Evolutionary conservation across 2,113 vertebrate genomes (phyloP), one percentile per base, ranked within the genome.

Genomic region (Austrofundulus limnaeus): DNA sequence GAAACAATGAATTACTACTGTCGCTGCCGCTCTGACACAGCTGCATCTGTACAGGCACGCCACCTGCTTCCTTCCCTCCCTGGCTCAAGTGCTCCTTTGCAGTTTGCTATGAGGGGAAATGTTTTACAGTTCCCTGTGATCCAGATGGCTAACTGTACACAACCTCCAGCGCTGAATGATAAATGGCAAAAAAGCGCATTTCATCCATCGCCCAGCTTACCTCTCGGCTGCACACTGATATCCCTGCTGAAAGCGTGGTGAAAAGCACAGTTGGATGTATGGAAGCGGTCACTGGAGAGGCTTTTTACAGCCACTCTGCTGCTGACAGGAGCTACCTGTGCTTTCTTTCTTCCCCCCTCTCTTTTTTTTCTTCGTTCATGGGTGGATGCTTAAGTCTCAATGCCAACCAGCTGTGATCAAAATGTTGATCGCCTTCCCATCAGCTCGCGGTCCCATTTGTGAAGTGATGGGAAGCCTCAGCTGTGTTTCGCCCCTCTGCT

Each of bases 91-190:
- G 72, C 77, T 78, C 69, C 79, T 84, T 34, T 75, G 72, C 87
- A 87, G 85, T 72, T 64, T 76, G 73, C 69, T 86, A 80, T 85
- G 80, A 57, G 83, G 77, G 80, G 86, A 77, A 85, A 81, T 89
- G 87, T 87, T 92, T 89, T 90, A 90, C 88, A 87, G 84, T 89
- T 89, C 84, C 89, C 83, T 77, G 28, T 78, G 85, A 92, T 87
- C 88, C 84, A 88, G 85, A 87, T 85, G 86, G 89, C 91, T 89
- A 90, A 91, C 88, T 91, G 91, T 89, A 86, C 89, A 83, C 82
- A 73, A 92, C 90, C 91, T 85, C 89, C 88, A 83, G 90, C 90
- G 43, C 85, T 80, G 87, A 86, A 87, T 91, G 90, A 92, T 90
- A 84, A 92, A 92, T 90, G 87, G 88, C 77, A 75, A 82, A 86